Conservation (phyloP, 2,113 vertebrate genomes). For the Sapayoa aenigma region DNA sequence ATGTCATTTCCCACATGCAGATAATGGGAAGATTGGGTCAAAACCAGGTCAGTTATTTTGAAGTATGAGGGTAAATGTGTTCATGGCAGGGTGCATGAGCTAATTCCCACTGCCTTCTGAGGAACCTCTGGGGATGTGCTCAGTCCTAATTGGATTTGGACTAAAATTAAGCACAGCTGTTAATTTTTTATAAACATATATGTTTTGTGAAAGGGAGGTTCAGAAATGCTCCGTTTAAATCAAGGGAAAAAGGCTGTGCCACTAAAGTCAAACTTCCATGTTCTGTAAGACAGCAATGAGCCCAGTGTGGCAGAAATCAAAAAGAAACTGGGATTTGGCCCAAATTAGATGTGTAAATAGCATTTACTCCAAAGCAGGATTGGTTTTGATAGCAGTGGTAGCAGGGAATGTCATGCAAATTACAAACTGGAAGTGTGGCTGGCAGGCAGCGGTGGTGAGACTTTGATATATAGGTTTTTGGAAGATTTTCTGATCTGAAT, state of each 20-base stretch:
- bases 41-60: slow-evolving; percentile 58
- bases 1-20: neutral
- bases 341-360: neutral
- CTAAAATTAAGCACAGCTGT: neutral
- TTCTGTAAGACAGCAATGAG: neutral
- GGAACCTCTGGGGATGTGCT: neutral
- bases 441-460: neutral
- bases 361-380: neutral
- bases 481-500: neutral
- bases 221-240: neutral
- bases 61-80: slow-evolving; percentile 19
- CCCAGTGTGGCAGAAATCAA: neutral
- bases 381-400: neutral
- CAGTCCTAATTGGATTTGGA: slow-evolving; percentile 30
- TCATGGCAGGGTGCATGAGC: neutral
- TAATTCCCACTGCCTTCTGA: neutral
- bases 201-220: neutral
- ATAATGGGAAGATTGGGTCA: slow-evolving; percentile 49
- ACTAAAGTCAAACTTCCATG: neutral
- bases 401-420: slow-evolving; percentile 1
- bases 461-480: neutral
- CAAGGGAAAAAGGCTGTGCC: neutral
- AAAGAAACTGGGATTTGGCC: neutral
- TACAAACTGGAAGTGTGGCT: neutral
- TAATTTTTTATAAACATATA: neutral